These are phyloP conservation scores for Ephestia elutella DNA, from an alignment of 1,140 invertebrate genomes.

Conservation along the genomic window DNA sequence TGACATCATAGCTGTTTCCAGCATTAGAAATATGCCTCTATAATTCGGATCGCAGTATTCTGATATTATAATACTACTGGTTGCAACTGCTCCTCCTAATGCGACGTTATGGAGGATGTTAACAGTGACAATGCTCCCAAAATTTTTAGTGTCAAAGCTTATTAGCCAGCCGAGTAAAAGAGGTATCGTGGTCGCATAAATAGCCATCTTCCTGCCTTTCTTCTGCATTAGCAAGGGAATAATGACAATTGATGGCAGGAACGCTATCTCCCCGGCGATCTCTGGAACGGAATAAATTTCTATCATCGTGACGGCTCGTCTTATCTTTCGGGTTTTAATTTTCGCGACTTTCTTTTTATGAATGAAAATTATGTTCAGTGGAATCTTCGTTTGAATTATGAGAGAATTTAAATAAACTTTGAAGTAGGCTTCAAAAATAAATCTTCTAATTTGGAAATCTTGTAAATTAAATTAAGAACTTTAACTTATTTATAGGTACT, in stretches of 20 bases:
- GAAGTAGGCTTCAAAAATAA: no score
- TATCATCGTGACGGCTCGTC: constrained; percentile 9
- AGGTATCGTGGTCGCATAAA: constrained; percentile 13
- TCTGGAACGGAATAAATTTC: constrained; percentile 21
- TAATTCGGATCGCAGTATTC: constrained; percentile 19
- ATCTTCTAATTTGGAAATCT: no score
- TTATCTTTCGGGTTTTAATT: constrained; percentile 18
- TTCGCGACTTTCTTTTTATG: constrained; percentile 6
- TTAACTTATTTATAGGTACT: no score
- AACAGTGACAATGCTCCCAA: constrained; percentile 8
- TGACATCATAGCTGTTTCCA: constrained; percentile 23
- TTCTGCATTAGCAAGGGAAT: constrained; percentile 22
- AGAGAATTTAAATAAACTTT: no score
- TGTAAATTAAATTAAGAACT: no score
- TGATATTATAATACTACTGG: constrained; percentile 20
- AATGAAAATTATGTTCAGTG: background rate
- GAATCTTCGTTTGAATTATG: background rate
- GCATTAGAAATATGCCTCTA: constrained; percentile 15
- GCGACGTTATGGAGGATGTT: constrained; percentile 17
- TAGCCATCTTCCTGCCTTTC: constrained; percentile 16
- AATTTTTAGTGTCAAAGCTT: constrained; percentile 12
- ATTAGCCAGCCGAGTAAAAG: constrained; percentile 19
- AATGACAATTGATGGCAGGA: constrained; percentile 20
- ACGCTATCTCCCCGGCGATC: constrained; percentile 19
- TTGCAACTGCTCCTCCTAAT: constrained; percentile 16